Evolutionary conservation across 2,113 vertebrate species (phyloP).

Genomic region (Oryzias curvinotus): DNA sequence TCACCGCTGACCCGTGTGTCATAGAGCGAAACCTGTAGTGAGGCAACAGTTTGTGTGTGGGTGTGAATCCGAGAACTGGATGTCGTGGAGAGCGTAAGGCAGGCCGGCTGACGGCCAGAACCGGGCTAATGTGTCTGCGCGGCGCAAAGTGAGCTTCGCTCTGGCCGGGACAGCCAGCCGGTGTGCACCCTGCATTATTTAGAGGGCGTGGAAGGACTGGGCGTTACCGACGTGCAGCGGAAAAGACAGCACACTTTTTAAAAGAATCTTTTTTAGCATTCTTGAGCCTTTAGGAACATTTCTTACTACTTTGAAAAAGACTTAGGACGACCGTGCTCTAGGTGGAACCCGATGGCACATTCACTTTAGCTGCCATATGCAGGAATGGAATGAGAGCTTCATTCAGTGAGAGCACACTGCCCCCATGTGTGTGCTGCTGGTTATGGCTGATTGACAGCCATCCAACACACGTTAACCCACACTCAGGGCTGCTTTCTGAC

Average conservation of each 20-base stretch:
- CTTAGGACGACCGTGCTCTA: no score
- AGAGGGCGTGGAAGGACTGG: constrained; percentile 38
- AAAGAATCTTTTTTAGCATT: no score
- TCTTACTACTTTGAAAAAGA: no score
- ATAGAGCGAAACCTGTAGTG: no score
- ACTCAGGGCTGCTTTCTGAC: neutral
- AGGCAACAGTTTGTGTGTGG: constrained; percentile 2
- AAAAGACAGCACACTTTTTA: neutral
- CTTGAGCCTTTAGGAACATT: no score
- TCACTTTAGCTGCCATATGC: no score
- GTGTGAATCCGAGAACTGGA: constrained; percentile 1
- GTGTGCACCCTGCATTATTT: constrained; percentile 67
- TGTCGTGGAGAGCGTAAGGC: neutral
- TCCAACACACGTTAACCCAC: neutral
- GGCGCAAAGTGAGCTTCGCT: constrained; percentile 60
- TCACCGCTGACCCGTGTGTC: no score
- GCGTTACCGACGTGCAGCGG: constrained; percentile 10
- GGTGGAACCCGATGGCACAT: no score
- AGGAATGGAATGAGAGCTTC: no score
- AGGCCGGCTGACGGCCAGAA: constrained; percentile 29
- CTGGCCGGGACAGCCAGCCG: no score
- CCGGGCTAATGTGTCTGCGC: constrained; percentile 42
- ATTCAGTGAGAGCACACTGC: constrained; percentile 30
- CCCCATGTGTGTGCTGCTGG: constrained; percentile 41
- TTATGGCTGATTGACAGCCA: neutral